Conservation (phyloP, 2,888 invertebrate species). For the Tenthredo amoena region DNA sequence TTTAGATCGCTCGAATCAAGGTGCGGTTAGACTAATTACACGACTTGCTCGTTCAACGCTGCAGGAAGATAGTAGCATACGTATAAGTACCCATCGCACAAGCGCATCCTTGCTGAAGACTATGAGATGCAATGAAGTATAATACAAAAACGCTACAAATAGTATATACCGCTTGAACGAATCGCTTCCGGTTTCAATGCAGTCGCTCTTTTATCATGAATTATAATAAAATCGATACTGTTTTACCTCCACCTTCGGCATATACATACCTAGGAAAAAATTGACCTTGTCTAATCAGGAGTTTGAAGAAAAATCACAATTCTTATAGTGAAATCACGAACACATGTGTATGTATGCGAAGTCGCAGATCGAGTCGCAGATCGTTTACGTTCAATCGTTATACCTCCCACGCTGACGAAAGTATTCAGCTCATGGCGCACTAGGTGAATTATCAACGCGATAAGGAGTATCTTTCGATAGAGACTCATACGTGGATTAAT, state of each 20-base stretch:
- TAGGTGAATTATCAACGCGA: constrained; percentile 42
- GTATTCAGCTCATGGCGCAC: not conserved
- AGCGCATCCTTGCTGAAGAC: constrained; percentile 23
- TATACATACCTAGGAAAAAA: not conserved
- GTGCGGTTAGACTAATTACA: constrained; percentile 47
- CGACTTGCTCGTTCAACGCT: constrained; percentile 25
- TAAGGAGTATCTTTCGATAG: constrained; percentile 36
- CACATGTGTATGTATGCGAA: not conserved
- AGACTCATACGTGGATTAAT: constrained; percentile 22
- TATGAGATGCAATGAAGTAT: constrained; percentile 12
- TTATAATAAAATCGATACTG: constrained; percentile 20
- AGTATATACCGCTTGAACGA: constrained; percentile 26
- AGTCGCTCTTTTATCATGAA: not conserved
- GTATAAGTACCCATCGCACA: not conserved
- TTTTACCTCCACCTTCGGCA: not conserved
- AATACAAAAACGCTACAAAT: not conserved
- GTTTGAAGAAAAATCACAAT: not conserved
- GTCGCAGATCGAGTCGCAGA: not conserved
- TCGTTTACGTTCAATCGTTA: not conserved
- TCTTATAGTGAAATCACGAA: not conserved
- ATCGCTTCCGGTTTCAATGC: constrained; percentile 28
- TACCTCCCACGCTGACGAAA: not conserved
- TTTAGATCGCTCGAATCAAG: constrained; percentile 38
- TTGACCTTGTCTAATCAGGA: not conserved
- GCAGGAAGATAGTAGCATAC: constrained; percentile 26